Evolutionary conservation across 2,113 vertebrate species (phyloP).

Genomic region (Talpa occidentalis): DNA sequence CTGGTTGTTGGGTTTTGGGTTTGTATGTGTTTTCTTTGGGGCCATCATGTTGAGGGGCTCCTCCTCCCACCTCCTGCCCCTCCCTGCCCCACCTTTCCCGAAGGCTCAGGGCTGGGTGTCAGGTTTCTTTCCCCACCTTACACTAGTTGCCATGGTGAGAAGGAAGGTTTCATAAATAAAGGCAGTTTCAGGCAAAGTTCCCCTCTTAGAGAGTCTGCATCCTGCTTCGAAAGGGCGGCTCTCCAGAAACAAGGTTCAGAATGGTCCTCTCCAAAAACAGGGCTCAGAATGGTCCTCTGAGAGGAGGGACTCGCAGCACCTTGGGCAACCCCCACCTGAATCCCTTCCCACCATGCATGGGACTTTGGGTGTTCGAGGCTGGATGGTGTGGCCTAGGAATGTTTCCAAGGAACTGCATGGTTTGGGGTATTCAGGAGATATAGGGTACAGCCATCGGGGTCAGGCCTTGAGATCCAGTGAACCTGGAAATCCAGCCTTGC

Average conservation of each 20-base stretch:
- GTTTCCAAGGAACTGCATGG: not conserved
- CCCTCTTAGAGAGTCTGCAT: not conserved
- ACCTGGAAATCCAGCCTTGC: not conserved
- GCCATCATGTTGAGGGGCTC: slow-evolving; percentile 54
- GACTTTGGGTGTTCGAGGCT: fast-evolving
- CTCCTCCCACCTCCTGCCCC: not conserved
- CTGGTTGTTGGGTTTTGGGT: slow-evolving; percentile 79
- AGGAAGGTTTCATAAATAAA: slow-evolving; percentile 70
- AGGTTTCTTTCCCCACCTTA: not conserved
- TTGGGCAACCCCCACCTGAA: not conserved
- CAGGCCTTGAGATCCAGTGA: not conserved
- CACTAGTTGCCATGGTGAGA: slow-evolving; percentile 79
- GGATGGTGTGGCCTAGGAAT: not conserved
- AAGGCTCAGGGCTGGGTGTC: not conserved
- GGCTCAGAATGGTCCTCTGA: not conserved
- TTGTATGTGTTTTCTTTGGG: slow-evolving; percentile 64
- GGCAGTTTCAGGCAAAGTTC: not conserved
- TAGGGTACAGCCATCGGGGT: not conserved
- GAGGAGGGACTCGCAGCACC: fast-evolving
- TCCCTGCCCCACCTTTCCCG: not conserved
- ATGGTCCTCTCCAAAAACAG: not conserved
- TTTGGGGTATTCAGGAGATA: not conserved
- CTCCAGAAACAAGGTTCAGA: not conserved
- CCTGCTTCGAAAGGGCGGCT: not conserved
- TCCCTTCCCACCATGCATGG: fast-evolving